Evolutionary conservation across 2,113 vertebrate genomes (phyloP).

Genomic region (Mesocricetus auratus): DNA sequence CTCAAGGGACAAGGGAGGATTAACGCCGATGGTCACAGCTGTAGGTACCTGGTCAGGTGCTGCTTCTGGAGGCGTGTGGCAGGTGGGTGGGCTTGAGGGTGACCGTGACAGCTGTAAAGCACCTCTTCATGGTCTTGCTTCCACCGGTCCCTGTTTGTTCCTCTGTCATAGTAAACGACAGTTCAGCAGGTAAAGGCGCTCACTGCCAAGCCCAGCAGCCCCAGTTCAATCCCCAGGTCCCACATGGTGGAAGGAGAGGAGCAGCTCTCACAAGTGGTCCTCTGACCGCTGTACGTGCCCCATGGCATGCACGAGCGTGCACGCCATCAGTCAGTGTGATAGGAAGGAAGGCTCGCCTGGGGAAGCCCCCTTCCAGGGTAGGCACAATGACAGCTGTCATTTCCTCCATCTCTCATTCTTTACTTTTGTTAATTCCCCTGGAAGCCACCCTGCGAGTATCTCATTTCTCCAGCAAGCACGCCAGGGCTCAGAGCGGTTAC

Average conservation of each 20-base stretch:
- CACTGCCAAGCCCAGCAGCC: too few species aligned
- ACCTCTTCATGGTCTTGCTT: slow-evolving; percentile 75
- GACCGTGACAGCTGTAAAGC: too few species aligned
- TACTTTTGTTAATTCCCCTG: background rate
- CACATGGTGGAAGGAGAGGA: background rate
- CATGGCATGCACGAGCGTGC: background rate
- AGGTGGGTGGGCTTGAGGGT: background rate
- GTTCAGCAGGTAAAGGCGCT: background rate
- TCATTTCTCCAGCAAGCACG: background rate
- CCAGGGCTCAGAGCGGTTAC: background rate
- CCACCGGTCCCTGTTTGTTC: slow-evolving; percentile 75
- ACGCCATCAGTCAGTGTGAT: background rate
- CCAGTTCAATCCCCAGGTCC: background rate
- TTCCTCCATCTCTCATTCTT: background rate
- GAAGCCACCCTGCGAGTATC: background rate
- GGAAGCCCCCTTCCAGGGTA: too few species aligned
- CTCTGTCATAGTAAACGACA: background rate
- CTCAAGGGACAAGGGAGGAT: background rate
- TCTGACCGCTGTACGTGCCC: background rate
- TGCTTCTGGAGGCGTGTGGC: slow-evolving; percentile 79
- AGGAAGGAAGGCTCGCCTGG: background rate
- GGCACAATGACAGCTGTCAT: rapidly evolving
- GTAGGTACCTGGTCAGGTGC: slow-evolving; percentile 82
- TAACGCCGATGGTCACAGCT: slow-evolving; percentile 72
- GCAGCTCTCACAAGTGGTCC: background rate